Base-by-base conservation (phyloP, 1,140 invertebrate species). In the Hypsibius dujardini region DNA sequence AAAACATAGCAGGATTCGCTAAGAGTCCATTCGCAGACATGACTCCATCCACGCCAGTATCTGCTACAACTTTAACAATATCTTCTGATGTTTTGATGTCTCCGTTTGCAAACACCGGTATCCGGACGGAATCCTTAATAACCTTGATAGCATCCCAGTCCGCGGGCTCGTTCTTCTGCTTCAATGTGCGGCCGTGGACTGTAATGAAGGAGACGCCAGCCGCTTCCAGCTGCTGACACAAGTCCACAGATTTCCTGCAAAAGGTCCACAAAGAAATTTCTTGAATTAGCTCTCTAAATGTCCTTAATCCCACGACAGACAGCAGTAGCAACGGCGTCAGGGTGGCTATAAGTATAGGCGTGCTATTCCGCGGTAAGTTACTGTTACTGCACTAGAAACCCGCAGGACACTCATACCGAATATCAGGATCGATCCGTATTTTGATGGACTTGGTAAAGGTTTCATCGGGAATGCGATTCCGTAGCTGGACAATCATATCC, bases 71-170 rank as follows among this genome's bases (percentile, higher is more conserved):
- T 40, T 79, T 74, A 71, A 85, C 76, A 56, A 87, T 88, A 81
- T 89, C 88, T 28, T 85, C 76, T 72, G 90, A 80, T 67, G 79
- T 84, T 76, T 85, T 89, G 1, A 94, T 82, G 77, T 89, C 90
- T 71, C 94, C 94, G 84, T 98, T 97, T 1, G 89, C 91, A 75
- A 96, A 84, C 0, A 96, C 80, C 12, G 94, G 93, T 73, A 95
- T 81, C 59, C 80, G 75, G 1, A 94, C 76, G 72, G 81, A 84
- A 70, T 88, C 82, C 74, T 85, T 86, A n/a, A 95, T 85, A 2
- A 85, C 77, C 77, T 83, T 84, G 62, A 96, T 85, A 45, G 85
- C 84, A 47, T 86, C 82, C 50, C 86, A 75, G 79, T 94, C 84
- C 1, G 93, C 87, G 69, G 87, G 86, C 73, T 87, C 85, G 77